Evolutionary conservation across 30 jellyfish, hydroid and myxozoan species (phyloP).

Genomic region (Nemopilema nomurai): DNA sequence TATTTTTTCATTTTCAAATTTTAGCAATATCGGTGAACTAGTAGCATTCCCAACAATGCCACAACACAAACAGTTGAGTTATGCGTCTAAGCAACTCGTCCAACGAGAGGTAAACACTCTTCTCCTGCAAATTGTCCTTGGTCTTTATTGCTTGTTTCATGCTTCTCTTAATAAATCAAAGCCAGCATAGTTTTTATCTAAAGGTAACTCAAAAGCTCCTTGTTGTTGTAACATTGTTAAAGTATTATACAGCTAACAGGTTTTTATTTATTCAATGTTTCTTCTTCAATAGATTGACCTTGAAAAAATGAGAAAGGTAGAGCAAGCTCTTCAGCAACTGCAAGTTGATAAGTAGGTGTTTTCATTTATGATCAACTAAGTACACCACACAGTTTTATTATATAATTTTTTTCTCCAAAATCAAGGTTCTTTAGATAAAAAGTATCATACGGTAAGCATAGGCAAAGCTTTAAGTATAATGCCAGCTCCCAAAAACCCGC

Average conservation of each 20-base stretch:
- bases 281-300: slow-evolving; percentile 55
- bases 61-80: slow-evolving; percentile 90
- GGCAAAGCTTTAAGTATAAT: too few relatives aligned
- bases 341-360: slow-evolving; percentile 41
- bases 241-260: background rate
- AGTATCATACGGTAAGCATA: too few relatives aligned
- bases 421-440: too few relatives aligned
- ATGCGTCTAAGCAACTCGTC: slow-evolving; percentile 90
- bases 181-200: too few relatives aligned
- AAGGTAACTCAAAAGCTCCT: too few relatives aligned
- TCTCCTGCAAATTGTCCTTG: background rate
- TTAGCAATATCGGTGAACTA: slow-evolving; percentile 88
- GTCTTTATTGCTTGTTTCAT: too few relatives aligned
- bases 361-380: background rate
- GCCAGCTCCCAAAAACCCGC: too few relatives aligned
- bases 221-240: background rate
- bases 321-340: slow-evolving; percentile 50
- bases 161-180: background rate
- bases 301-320: slow-evolving; percentile 90
- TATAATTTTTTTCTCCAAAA: too few relatives aligned
- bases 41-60: slow-evolving; percentile 77
- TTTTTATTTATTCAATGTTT: too few relatives aligned
- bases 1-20: background rate
- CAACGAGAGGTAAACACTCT: slow-evolving; percentile 78
- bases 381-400: too few relatives aligned